Conservation (phyloP, 2,888 invertebrate species). For the Marasmarcha lunaedactyla region DNA sequence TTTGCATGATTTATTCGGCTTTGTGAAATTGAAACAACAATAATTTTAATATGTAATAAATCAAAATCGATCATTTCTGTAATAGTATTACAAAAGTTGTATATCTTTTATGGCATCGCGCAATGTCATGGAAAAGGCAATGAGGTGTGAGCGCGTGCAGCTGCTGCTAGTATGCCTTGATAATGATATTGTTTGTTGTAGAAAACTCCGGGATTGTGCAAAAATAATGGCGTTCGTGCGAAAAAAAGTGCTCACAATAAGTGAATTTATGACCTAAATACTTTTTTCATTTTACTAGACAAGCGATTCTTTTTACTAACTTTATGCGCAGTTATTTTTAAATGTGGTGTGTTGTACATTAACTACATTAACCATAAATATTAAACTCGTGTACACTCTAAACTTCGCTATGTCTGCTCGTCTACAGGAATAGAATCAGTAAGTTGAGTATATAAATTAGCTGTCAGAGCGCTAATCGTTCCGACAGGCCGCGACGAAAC, state of each 20-base stretch:
- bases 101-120: conserved; percentile 55
- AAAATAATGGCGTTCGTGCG: too few species aligned
- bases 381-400: conserved; percentile 27
- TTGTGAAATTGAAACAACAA: too few species aligned
- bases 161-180: conserved; percentile 41
- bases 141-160: conserved; percentile 56
- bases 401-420: conserved; percentile 27
- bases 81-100: conserved; percentile 42
- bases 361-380: too few species aligned
- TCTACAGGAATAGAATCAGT: conserved; percentile 56
- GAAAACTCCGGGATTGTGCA: conserved; percentile 11
- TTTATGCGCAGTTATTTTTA: too few species aligned
- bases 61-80: conserved; percentile 24
- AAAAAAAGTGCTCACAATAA: too few species aligned
- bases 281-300: too few species aligned
- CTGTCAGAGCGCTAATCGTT: conserved; percentile 67
- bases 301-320: too few species aligned
- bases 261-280: too few species aligned
- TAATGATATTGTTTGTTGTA: conserved; percentile 42
- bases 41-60: conserved; percentile 19
- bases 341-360: too few species aligned
- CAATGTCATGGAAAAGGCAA: conserved; percentile 65
- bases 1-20: too few species aligned
- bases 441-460: conserved; percentile 69
- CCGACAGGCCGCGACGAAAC: conserved; percentile 66